Conservation (phyloP, 2,113 vertebrate species). For the Heterotis niloticus region DNA sequence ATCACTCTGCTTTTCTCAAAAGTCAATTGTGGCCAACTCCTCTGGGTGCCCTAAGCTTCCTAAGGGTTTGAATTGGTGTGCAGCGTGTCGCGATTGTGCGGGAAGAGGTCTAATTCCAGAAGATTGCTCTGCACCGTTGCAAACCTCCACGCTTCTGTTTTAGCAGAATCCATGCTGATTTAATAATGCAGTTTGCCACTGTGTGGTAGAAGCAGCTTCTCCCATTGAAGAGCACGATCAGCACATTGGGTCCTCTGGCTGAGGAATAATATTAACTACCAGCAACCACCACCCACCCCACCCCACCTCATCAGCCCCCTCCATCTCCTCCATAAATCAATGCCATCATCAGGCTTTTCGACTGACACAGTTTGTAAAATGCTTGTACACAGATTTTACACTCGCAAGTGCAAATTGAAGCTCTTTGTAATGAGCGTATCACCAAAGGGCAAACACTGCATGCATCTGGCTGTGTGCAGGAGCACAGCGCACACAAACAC, state of each 20-base stretch:
- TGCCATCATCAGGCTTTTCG: constrained; percentile 11
- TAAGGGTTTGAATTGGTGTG: not conserved
- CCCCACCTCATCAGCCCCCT: not conserved
- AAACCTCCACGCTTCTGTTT: constrained; percentile 49
- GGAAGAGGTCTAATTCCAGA: not conserved
- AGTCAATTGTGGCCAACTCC: not conserved
- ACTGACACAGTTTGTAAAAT: constrained; percentile 20
- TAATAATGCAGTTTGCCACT: constrained; percentile 57
- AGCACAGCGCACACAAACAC: too few species aligned
- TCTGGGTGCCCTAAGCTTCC: not conserved
- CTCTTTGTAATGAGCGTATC: not conserved
- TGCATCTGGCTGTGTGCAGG: not conserved
- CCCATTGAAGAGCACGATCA: constrained; percentile 18
- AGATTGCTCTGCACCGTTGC: not conserved
- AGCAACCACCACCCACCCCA: constrained; percentile 1
- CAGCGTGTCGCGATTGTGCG: not conserved
- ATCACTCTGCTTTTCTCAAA: not conserved
- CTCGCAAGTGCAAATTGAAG: not conserved
- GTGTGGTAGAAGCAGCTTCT: constrained; percentile 16
- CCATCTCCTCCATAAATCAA: too few species aligned
- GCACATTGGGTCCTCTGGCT: constrained; percentile 13
- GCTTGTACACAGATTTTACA: constrained; percentile 22
- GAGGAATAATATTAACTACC: constrained; percentile 18
- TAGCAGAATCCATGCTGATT: constrained; percentile 52
- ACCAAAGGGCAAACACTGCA: not conserved